Percentiles rank a stretch among this genome's conserved stretches.
Conservation (phyloP, 2,888 invertebrate species). For the Lamproptera curius region DNA sequence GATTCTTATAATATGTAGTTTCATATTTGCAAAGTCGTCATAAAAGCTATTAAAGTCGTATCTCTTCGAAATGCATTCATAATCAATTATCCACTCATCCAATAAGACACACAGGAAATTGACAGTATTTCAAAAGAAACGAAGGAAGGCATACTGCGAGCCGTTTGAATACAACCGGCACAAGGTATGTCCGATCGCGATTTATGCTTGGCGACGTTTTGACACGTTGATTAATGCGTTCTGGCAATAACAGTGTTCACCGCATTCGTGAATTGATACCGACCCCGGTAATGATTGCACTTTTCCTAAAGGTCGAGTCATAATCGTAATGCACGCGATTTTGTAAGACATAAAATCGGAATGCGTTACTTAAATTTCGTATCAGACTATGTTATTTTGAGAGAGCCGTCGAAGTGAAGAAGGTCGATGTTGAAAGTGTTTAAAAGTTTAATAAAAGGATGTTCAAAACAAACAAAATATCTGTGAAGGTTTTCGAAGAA, state of each 20-base stretch:
- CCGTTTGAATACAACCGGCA: constrained; percentile 4
- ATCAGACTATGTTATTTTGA: background rate
- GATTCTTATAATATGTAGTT: no score
- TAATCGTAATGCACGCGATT: constrained; percentile 3
- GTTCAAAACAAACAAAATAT: background rate
- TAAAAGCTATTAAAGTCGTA: no score
- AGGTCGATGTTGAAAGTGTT: no score
- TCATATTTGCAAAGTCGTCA: no score
- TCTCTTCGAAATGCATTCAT: no score
- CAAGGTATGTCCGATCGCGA: background rate
- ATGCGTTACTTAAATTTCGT: background rate
- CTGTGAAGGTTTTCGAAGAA: no score
- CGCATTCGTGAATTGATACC: constrained; percentile 25
- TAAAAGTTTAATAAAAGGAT: no score
- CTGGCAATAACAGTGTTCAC: constrained; percentile 9
- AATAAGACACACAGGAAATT: no score
- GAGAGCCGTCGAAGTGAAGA: no score
- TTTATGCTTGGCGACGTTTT: constrained; percentile 26
- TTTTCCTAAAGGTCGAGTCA: constrained; percentile 14
- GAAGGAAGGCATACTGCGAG: no score
- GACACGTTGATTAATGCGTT: constrained; percentile 32
- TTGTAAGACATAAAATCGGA: background rate
- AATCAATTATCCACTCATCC: no score
- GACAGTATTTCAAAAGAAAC: no score
- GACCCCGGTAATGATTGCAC: constrained; percentile 13